phyloP scores from a whole-genome alignment of 2,888 invertebrate genomes.

The Pristionchus entomophagus region DNA sequence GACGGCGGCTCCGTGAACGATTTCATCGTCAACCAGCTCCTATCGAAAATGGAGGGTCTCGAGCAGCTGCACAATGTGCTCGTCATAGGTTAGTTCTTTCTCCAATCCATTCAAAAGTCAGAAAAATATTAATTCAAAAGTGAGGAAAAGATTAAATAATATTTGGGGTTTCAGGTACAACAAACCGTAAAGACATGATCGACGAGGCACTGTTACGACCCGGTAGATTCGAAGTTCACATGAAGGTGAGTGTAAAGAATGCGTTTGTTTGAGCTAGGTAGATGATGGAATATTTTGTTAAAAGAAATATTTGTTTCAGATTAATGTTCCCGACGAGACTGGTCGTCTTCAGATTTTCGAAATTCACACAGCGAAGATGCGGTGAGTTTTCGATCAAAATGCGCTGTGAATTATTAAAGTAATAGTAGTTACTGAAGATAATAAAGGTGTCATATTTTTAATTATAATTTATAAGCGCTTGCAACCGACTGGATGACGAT shows the following conservation, averaged over 20 bases:
- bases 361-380: slow-evolving; percentile 95
- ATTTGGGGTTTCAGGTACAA: slow-evolving; percentile 77
- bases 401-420: too few relatives aligned
- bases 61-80: slow-evolving; percentile 98
- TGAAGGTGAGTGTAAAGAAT: slow-evolving; percentile 76
- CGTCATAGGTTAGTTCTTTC: slow-evolving; percentile 85
- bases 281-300: too few relatives aligned
- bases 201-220: slow-evolving; percentile 97
- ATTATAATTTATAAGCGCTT: too few relatives aligned
- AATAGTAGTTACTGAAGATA: too few relatives aligned
- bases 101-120: not conserved
- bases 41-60: slow-evolving; percentile 98
- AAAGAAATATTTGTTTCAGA: not conserved
- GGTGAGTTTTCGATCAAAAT: slow-evolving; percentile 73
- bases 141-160: not conserved
- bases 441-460: too few relatives aligned
- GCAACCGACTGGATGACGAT: too few relatives aligned
- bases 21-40: slow-evolving; percentile 97
- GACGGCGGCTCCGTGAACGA: slow-evolving; percentile 99
- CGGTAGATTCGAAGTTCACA: slow-evolving; percentile 89
- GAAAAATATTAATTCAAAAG: not conserved
- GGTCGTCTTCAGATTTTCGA: slow-evolving; percentile 94
- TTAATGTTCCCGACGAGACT: slow-evolving; percentile 91
- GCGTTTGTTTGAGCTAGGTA: too few relatives aligned
- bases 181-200: slow-evolving; percentile 92